Conservation (phyloP, 2,797 vertebrate species). For the Anomalospiza imberbis region DNA sequence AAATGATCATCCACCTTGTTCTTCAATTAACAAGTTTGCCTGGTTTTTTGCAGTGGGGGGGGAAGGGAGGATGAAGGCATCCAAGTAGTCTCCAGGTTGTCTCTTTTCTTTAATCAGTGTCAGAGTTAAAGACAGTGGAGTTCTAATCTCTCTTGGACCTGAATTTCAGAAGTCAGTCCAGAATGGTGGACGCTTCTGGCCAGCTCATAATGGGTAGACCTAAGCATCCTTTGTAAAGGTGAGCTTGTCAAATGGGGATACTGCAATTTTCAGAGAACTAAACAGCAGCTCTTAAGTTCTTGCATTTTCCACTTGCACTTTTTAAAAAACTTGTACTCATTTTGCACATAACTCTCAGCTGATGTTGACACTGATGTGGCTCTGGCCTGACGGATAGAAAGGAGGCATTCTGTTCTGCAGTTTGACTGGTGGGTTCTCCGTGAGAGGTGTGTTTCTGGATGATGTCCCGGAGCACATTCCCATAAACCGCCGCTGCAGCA, state of each 20-base stretch:
- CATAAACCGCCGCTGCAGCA: constrained; percentile 9
- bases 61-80: constrained; percentile 58
- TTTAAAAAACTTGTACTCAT: constrained; percentile 50
- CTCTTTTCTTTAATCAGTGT: constrained; percentile 40
- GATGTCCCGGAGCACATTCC: constrained; percentile 43
- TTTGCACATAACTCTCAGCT: constrained; percentile 75
- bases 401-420: constrained; percentile 6
- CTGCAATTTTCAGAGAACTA: constrained; percentile 74
- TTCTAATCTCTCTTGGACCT: neutral
- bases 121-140: neutral
- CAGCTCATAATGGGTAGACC: constrained; percentile 9
- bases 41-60: constrained; percentile 63
- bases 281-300: constrained; percentile 68
- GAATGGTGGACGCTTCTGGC: constrained; percentile 3
- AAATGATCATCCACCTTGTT: constrained; percentile 68
- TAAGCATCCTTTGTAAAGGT: constrained; percentile 35
- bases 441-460: constrained; percentile 46
- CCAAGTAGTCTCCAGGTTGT: constrained; percentile 49
- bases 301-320: constrained; percentile 66
- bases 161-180: constrained; percentile 28
- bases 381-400: constrained; percentile 40
- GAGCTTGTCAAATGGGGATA: constrained; percentile 68
- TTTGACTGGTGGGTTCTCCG: neutral
- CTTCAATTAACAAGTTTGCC: constrained; percentile 64
- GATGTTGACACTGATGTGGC: constrained; percentile 45